phyloP scores from a whole-genome alignment of 2,888 invertebrate species.

The Dryobotodes eremita region DNA sequence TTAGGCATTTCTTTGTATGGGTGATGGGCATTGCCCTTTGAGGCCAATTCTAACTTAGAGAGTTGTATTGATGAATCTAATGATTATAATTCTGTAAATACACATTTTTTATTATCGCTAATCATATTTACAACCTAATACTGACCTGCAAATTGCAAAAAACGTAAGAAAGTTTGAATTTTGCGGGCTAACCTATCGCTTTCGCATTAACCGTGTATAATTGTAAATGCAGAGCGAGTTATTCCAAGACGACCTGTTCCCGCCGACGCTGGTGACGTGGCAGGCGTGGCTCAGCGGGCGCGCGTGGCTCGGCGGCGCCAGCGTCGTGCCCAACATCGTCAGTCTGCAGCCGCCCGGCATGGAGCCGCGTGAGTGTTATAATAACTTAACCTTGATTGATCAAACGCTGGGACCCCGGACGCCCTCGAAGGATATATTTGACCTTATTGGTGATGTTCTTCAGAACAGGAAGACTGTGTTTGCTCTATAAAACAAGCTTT shows the following conservation, averaged over 20 bases:
- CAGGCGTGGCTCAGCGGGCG: constrained; percentile 93
- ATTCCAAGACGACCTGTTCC: constrained; percentile 99
- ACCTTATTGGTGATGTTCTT: not conserved
- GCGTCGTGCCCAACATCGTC: constrained; percentile 91
- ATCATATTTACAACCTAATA: not conserved
- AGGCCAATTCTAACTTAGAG: too few species aligned
- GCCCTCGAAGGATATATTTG: not conserved
- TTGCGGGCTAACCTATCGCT: not conserved
- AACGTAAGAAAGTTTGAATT: not conserved
- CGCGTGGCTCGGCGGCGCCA: constrained; percentile 95
- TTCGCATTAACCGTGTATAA: not conserved
- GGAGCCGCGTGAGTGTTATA: constrained; percentile 86
- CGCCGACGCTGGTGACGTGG: constrained; percentile 97
- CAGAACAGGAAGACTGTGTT: too few species aligned
- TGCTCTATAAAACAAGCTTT: too few species aligned
- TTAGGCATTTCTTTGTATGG: too few species aligned
- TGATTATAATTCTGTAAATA: too few species aligned
- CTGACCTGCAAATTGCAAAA: not conserved
- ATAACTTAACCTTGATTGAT: not conserved
- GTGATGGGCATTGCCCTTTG: too few species aligned
- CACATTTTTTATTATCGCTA: not conserved
- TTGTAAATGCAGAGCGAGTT: constrained; percentile 93
- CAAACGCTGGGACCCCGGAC: not conserved
- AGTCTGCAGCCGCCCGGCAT: constrained; percentile 97
- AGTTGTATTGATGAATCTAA: too few species aligned